phyloP scores from a whole-genome alignment of 2,888 invertebrate species.

The Deladenus siricidicola region DNA sequence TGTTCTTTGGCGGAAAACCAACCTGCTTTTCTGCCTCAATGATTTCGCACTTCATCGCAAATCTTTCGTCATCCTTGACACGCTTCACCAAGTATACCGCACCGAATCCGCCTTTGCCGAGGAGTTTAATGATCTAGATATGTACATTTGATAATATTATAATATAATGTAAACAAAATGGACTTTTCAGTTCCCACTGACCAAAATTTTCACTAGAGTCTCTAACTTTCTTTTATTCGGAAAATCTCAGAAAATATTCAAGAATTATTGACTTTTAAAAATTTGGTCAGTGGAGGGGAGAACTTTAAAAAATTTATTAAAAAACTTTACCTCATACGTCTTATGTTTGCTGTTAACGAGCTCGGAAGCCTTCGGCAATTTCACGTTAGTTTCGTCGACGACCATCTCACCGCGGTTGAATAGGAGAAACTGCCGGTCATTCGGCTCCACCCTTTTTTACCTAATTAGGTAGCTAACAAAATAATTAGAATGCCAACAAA shows the following conservation, averaged over 20 bases:
- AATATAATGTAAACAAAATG: background rate
- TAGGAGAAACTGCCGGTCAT: too few relatives aligned
- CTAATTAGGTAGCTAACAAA: too few relatives aligned
- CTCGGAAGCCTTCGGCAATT: background rate
- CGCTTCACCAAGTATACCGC: slow-evolving; percentile 38
- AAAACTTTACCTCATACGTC: background rate
- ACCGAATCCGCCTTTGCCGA: slow-evolving; percentile 47
- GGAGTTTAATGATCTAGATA: slow-evolving; percentile 18
- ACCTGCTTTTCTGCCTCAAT: slow-evolving; percentile 25
- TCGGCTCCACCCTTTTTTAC: too few relatives aligned
- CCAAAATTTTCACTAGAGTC: too few relatives aligned
- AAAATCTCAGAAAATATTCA: too few relatives aligned
- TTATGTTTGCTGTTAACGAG: background rate
- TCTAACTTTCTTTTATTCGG: too few relatives aligned
- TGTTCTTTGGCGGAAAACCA: too few relatives aligned
- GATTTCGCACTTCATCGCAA: slow-evolving; percentile 42
- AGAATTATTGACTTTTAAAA: too few relatives aligned
- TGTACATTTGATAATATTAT: background rate
- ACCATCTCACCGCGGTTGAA: too few relatives aligned
- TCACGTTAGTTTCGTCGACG: background rate
- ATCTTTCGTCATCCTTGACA: slow-evolving; percentile 23
- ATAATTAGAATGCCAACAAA: too few relatives aligned
- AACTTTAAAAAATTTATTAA: background rate
- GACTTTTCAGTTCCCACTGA: too few relatives aligned
- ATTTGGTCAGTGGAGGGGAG: too few relatives aligned